These are phyloP conservation scores for Sphenodon punctatus DNA, from an alignment of 2,797 vertebrate species.

Conservation along the genomic window DNA sequence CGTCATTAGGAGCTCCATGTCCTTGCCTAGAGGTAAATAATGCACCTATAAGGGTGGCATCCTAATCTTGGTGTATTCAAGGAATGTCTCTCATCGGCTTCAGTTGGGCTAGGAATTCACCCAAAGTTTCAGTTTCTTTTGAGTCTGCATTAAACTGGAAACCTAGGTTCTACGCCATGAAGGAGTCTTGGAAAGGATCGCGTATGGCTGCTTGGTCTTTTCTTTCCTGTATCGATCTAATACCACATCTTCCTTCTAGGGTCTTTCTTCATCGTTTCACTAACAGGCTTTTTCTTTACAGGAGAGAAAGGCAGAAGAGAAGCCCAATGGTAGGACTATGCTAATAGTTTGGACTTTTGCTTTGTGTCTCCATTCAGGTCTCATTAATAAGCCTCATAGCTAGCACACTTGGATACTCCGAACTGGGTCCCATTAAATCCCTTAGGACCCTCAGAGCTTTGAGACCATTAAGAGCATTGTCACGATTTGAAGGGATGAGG, in stretches of 20 bases:
- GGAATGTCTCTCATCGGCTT: no score
- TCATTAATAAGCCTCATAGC: constrained; percentile 80
- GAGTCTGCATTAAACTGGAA: background rate
- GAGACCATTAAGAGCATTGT: constrained; percentile 79
- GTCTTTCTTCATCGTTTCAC: background rate
- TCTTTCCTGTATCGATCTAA: background rate
- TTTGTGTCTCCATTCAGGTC: constrained; percentile 76
- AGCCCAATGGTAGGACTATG: background rate
- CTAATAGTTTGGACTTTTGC: constrained; percentile 46
- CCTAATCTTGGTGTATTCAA: background rate
- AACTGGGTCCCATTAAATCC: constrained; percentile 81
- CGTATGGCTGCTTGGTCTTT: background rate
- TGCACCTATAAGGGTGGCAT: background rate
- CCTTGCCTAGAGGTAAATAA: background rate
- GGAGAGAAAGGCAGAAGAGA: background rate
- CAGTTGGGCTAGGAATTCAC: no score
- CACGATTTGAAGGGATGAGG: constrained; percentile 85
- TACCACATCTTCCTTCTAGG: background rate
- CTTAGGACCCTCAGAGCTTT: constrained; percentile 82
- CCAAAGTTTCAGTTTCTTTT: background rate
- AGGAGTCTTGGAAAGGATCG: background rate
- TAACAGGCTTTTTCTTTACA: constrained; percentile 28
- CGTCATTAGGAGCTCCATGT: background rate
- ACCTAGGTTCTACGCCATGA: background rate
- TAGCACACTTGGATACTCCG: constrained; percentile 74